Percentiles rank a stretch among this genome's conserved stretches.
Conservation (phyloP, 2,888 invertebrate genomes). For the Torymus auratus region DNA sequence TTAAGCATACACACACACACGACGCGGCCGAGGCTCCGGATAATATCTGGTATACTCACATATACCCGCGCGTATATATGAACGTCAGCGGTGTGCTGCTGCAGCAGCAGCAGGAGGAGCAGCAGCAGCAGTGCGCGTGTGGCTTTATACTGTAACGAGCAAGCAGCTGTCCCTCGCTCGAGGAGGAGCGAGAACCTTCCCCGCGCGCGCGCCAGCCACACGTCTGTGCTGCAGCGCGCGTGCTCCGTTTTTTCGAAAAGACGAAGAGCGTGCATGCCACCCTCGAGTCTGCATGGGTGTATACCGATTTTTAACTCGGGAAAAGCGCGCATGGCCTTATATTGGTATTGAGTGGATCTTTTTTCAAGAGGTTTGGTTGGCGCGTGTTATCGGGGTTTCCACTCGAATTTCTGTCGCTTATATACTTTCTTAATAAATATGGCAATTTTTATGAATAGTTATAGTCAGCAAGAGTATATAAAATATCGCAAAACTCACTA, state of each 20-base stretch:
- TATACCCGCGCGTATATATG: too few species aligned
- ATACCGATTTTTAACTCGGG: conserved; percentile 2
- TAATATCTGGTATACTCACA: conserved; percentile 4
- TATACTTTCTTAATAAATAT: not conserved
- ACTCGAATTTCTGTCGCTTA: too few species aligned
- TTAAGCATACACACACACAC: not conserved
- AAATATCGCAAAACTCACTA: too few species aligned
- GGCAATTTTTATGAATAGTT: too few species aligned
- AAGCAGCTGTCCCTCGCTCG: conserved; percentile 38
- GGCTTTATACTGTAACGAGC: conserved; percentile 37
- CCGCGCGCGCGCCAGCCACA: not conserved
- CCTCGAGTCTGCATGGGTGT: not conserved
- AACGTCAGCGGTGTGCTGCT: too few species aligned
- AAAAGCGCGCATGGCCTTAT: not conserved
- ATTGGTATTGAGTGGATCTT: too few species aligned
- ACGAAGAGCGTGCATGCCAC: not conserved
- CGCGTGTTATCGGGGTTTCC: too few species aligned
- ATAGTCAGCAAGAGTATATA: too few species aligned
- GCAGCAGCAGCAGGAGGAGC: not conserved
- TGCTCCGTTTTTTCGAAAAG: conserved; percentile 5
- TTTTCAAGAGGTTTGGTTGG: too few species aligned
- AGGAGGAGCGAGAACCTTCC: not conserved
- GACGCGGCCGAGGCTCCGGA: not conserved
- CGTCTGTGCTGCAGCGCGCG: not conserved
- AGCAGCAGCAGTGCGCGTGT: conserved; percentile 4